Evolutionary conservation across 92 coral and sea anemone species (phyloP), one percentile per base, ranked within the genome.

Genomic region (Anthopleura xanthogrammica): DNA sequence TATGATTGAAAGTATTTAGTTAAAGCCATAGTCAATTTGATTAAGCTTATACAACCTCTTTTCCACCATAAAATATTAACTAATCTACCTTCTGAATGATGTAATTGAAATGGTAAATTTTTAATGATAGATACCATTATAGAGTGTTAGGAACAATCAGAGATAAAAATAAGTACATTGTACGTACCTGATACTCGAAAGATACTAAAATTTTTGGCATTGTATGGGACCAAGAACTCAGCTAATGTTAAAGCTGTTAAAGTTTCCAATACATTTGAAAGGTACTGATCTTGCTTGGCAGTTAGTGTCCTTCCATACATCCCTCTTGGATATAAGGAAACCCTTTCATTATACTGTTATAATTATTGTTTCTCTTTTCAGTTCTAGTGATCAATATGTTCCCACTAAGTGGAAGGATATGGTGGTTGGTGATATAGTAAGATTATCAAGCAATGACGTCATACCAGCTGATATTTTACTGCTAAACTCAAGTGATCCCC

Each of bases 401-500:
- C 77, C 62, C 36, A 80, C 86, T 60, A 82, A 85, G 60, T 96
- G 99, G 99, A 92, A 94, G 77, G 87, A 90, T 77, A 94, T 96
- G 56, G 92, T 82, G 50, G 94, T 93, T 81, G 99, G 99, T 17
- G 93, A 94, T 84, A 79, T 96, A 60, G 86, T 96, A 23, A 93
- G 82, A 77, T 85, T 96, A 50, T 75, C 80, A 41, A 87, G 89
- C 81, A 89, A 94, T 86, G 98, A 97, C 79, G 89, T 93, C 80
- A 94, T 97, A 74, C 99, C 99, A 41, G 93, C 99, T 48, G 99
- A 97, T 85, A 48, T 97, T 16, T 86, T 97, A 43, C 84, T 97
- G 52, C 77, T 97, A 41, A 86, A 90, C 85, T 86, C 99, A 76
- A 97, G 99, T 84, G 98, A 94, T 83, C 77, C 89, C 1, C 91